Evolutionary conservation across 2,797 vertebrate species (phyloP).

Genomic region (Emydoidea blandingii): DNA sequence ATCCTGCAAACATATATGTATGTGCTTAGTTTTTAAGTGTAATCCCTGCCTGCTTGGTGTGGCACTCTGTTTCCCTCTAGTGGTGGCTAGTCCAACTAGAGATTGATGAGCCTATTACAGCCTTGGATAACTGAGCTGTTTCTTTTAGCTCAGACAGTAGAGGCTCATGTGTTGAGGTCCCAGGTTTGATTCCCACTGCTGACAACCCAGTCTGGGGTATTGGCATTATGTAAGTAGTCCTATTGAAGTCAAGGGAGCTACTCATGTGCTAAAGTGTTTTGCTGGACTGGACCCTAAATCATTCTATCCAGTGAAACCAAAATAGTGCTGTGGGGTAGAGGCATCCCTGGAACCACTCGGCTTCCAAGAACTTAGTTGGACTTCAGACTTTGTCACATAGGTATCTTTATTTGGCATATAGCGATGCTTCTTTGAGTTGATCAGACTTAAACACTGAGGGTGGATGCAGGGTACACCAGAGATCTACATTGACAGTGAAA

Average conservation of each 20-base stretch:
- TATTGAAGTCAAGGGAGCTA: not conserved
- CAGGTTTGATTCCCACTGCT: not conserved
- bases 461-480: too few relatives aligned
- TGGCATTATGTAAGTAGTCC: not conserved
- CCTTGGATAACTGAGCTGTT: not conserved
- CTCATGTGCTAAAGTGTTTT: not conserved
- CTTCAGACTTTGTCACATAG: not conserved
- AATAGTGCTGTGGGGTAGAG: not conserved
- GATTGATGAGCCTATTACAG: not conserved
- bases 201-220: not conserved
- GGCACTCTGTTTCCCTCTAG: not conserved
- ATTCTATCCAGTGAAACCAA: not conserved
- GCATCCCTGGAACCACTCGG: fast-evolving
- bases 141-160: not conserved
- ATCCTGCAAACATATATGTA: not conserved
- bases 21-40: not conserved
- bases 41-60: not conserved
- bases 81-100: not conserved
- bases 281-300: not conserved
- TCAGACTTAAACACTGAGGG: too few relatives aligned
- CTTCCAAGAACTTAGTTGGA: not conserved
- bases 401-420: too few relatives aligned
- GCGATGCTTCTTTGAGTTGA: too few relatives aligned
- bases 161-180: not conserved
- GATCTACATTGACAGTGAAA: too few relatives aligned